Conservation (phyloP, 2,113 vertebrate species). For the Elephantulus edwardii region DNA sequence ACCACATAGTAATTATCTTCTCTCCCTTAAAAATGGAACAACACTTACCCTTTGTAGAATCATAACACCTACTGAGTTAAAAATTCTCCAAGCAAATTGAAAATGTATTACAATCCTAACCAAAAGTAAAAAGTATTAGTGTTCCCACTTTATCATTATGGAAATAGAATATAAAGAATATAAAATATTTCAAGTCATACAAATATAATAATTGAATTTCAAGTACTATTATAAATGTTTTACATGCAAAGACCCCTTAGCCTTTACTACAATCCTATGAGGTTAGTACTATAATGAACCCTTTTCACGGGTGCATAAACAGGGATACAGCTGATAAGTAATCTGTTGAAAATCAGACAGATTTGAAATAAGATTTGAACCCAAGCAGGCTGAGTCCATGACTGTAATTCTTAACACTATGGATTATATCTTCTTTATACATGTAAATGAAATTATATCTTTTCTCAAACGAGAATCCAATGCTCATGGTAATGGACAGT, state of each 20-base stretch:
- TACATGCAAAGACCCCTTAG: not conserved
- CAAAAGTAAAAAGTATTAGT: conserved; percentile 35
- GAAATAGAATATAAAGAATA: conserved; percentile 21
- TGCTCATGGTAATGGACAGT: not conserved
- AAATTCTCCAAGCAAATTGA: conserved; percentile 43
- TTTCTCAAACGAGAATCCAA: not conserved
- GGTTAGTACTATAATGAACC: not conserved
- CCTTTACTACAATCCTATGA: not conserved
- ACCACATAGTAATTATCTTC: conserved; percentile 75
- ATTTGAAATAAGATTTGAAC: not conserved
- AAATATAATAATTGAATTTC: not conserved
- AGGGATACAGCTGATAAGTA: not conserved
- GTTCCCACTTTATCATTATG: not conserved
- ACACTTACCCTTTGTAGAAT: conserved; percentile 60
- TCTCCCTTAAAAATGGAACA: conserved; percentile 68
- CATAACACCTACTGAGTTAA: conserved; percentile 49
- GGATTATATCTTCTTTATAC: not conserved
- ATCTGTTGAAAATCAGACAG: not conserved
- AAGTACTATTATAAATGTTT: not conserved
- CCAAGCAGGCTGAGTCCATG: not conserved
- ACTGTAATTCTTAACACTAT: not conserved
- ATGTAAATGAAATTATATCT: not conserved
- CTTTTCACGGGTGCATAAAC: not conserved
- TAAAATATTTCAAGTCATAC: not conserved
- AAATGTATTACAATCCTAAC: conserved; percentile 8